Percentiles rank a stretch among this genome's conserved stretches.
These are phyloP conservation scores for Ammodytes marinus DNA, from an alignment of 2,113 vertebrate species.

Conservation along the genomic window DNA sequence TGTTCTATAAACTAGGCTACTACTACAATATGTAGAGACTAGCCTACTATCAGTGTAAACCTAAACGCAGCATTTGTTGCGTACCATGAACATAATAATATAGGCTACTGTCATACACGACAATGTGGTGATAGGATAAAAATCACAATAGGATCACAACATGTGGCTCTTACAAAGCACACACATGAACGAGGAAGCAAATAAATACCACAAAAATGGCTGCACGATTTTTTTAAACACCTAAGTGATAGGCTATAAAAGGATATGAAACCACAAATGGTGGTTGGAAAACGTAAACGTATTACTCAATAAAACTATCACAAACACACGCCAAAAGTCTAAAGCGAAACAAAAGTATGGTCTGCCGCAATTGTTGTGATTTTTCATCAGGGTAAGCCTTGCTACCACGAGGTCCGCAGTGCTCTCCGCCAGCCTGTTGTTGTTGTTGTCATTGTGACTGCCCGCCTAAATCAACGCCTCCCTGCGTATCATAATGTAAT, in stretches of 20 bases:
- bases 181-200: no score
- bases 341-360: not conserved
- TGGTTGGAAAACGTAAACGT: not conserved
- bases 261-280: not conserved
- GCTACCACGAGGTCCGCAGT: slow-evolving; percentile 72
- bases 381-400: slow-evolving; percentile 15
- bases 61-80: not conserved
- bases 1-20: no score
- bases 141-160: not conserved
- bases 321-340: not conserved
- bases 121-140: not conserved
- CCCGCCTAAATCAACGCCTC: slow-evolving; percentile 33
- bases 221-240: not conserved
- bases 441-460: slow-evolving; percentile 39
- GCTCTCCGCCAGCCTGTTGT: slow-evolving; percentile 43
- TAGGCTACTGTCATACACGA: not conserved
- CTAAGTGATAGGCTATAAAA: not conserved
- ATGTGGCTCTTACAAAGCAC: not conserved
- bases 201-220: not conserved
- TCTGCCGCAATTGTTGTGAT: slow-evolving; percentile 9
- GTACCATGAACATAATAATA: not conserved
- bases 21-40: not conserved
- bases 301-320: not conserved
- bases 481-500: not conserved
- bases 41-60: not conserved